These are phyloP conservation scores for Ommatoiulus sabulosus DNA, from an alignment of 2,888 invertebrate genomes.

Conservation along the genomic window DNA sequence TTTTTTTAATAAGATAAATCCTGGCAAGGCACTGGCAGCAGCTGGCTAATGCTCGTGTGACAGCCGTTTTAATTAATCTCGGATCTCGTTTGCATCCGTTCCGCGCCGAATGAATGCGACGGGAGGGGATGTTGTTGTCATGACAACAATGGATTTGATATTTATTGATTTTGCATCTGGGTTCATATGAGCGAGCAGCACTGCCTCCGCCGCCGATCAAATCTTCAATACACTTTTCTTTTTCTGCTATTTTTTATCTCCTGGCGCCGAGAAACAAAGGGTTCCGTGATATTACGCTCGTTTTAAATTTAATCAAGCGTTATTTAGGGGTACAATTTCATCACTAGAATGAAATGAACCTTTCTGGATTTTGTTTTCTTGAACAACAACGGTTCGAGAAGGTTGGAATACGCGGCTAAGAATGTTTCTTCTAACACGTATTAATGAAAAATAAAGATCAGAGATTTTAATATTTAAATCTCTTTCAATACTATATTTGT, in stretches of 20 bases:
- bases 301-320: neutral
- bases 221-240: neutral
- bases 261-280: neutral
- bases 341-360: too few relatives aligned
- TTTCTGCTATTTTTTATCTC: neutral
- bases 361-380: too few relatives aligned
- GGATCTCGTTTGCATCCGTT: slow-evolving; percentile 20
- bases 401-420: too few relatives aligned
- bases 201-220: slow-evolving; percentile 6
- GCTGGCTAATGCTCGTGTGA: slow-evolving; percentile 6
- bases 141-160: slow-evolving; percentile 47
- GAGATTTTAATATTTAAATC: too few relatives aligned
- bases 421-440: too few relatives aligned
- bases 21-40: neutral
- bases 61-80: slow-evolving; percentile 41
- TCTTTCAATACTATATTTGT: too few relatives aligned
- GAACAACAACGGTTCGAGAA: too few relatives aligned
- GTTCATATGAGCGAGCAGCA: slow-evolving; percentile 2
- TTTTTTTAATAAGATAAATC: slow-evolving; percentile 24
- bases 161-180: slow-evolving; percentile 48
- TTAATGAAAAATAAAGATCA: too few relatives aligned
- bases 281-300: neutral
- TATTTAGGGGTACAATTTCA: neutral
- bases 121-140: slow-evolving; percentile 14
- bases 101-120: neutral